Base-by-base conservation (phyloP, 2,888 invertebrate species). In the Scaptomyza tumidula region DNA sequence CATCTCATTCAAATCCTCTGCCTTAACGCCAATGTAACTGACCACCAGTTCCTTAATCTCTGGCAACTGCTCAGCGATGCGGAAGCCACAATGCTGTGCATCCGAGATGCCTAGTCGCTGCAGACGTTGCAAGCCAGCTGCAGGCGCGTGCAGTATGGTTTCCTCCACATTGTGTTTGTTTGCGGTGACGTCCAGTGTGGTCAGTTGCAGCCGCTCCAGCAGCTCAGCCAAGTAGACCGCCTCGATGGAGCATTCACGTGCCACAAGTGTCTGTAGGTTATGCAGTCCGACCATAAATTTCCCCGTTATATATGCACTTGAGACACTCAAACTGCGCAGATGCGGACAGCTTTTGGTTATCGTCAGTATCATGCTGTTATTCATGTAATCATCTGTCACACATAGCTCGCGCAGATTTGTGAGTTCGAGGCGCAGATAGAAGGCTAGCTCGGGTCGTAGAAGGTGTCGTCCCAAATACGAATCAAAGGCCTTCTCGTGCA, bases 301-400 rank as follows among this genome's bases (percentile, higher is more conserved):
- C 6, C 83, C 83, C 0, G 88, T 83, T 39, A 83, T 70, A 27
- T 87, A 82, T 43, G 71, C 66, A 27, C 83, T 85, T 19, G 86
- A 79, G 0, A 83, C 88, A 31, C 83, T 82, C 0, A 83, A 29
- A 31, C 83, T 79, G 13, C 63, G 65, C 33, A 83, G 29, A 39
- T 72, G 52, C 0, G 56, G 62, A 11, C 83, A 83, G 19, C 60
- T 82, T n/a, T 64, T 74, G 16, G 77, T 61, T 19, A 83, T 50
- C 0, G 77, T 85, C n/a, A 77, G 65, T 16, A 83, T 66, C 83
- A 83, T 85, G 68, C 83, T 75, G 48, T 83, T 87, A 63, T 83
- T 83, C 78, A 83, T 77, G 41, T 69, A 69, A 27, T 66, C 63
- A 9, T 83, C 83, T 4, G 77, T 72, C 9, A 88, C 80, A 48